Evolutionary conservation across 2,797 vertebrate species (phyloP), one percentile per base, ranked within the genome.

Genomic region (Chrysolophus pictus): DNA sequence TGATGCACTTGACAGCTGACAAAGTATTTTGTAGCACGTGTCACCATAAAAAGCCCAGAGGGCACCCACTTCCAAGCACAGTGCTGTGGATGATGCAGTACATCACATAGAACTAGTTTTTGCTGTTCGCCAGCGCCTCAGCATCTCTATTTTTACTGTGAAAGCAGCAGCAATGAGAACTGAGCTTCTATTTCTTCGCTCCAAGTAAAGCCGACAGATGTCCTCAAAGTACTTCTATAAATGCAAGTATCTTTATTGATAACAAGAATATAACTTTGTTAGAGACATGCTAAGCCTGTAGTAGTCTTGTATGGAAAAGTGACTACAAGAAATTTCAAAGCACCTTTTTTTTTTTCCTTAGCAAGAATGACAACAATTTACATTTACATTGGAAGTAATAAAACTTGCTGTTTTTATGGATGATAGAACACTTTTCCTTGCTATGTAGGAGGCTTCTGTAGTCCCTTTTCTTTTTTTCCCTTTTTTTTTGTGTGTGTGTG

Each of bases 151-250:
- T 77, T 85, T 68, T 13, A 14, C 47, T 18, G 42, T 83, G 68
- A 86, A 72, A 76, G 8, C 4, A 84, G 8, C 72, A 76, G 42
- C 63, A 88, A 33, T 47, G 8, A 31, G 16, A 24, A 24, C 21
- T 88, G 51, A n/a, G 16, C 18, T 88, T 93, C 51, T 91, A 51
- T 87, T 93, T 93, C 64, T 73, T 83, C 46, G 51, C 46, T 80
- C 8, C 14, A 29, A 60, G 6, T 65, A 77, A 90, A 94, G 56
- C 13, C 3, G 37, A 78, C 35, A 74, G 7, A 35, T n/a, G 55
- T 37, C 65, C 72, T 28, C 58, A 78, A 90, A 77, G 23, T 85
- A n/a, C 31, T 90, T 11, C 65, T 44, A 21, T 23, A 6, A 55
- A 64, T 49, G 73, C 47, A 19, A 95, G 82, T 9, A 65, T 44